Evolutionary conservation across 2,113 vertebrate genomes (phyloP), one percentile per base, ranked within the genome.

Genomic region (Archilochus colubris): DNA sequence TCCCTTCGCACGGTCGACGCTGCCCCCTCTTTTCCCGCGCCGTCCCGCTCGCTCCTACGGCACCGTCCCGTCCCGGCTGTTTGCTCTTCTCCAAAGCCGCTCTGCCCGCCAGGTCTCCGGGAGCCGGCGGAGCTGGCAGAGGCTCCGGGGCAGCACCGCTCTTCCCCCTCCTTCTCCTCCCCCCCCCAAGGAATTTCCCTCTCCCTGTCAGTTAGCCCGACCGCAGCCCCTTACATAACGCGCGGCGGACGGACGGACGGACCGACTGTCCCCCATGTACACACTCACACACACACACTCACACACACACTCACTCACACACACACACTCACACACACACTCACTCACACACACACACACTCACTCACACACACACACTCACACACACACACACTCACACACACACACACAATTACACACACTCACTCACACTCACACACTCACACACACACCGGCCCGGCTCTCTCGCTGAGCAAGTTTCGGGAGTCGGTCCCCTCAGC

Each of bases 201-300:
- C 96, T 95, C 96, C 54, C 63, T 88, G 98, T 97, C 97, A 95
- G 91, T 88, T 97, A 94, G 73, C 62, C 86, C 90, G 92, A 57
- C 82, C 20, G 94, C 92, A 92, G 97, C 94, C 95, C 79, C 91
- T 98, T 98, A 97, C 88, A 96, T 97, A 97, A 98, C 87, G 83
- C 91, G 43, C 69, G 77, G 95, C 89, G 86, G 94, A 93, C 96
- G 92, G 91, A 83, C 86, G 7, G 66, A 38, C 83, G 12, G 72
- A 8, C 55, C 13, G 36, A 12, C 62, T 40, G 38, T 40, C 19
- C 74, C 6, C 53, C 5, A 8, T 12, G 9, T 40, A 40, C 38
- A 40, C 38, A 40, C 38, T 10, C 38, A 40, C 38, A 40, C 38
- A 40, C 38, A 40, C 38, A 40, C 38, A 40, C 38, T 33, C 33